Evolutionary conservation across 64 coral and sea anemone genomes (phyloP).

Genomic region (Pachyseris speciosa): DNA sequence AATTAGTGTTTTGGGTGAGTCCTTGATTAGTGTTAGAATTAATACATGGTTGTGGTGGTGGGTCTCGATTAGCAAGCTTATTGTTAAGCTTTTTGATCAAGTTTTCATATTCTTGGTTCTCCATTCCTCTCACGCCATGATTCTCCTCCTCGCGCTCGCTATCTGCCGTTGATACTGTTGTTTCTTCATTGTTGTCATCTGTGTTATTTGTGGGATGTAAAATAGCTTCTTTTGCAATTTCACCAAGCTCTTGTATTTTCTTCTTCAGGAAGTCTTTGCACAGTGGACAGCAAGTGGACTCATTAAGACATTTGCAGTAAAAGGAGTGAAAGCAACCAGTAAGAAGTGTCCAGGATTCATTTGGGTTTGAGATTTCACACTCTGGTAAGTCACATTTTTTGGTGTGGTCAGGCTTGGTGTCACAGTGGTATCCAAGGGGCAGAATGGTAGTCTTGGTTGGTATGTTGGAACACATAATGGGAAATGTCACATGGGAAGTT

Average conservation of each 20-base stretch:
- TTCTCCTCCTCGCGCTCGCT: neutral
- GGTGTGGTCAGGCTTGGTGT: neutral
- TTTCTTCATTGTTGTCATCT: neutral
- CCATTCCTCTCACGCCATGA: too few species aligned
- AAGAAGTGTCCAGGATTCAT: slow-evolving; percentile 12
- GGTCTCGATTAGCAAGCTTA: too few species aligned
- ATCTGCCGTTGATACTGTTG: slow-evolving; percentile 19
- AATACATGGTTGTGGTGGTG: too few species aligned
- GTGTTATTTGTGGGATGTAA: slow-evolving; percentile 15
- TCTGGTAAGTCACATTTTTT: slow-evolving; percentile 14
- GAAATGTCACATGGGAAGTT: neutral
- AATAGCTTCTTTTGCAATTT: slow-evolving; percentile 58
- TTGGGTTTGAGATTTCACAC: neutral
- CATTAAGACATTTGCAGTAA: slow-evolving; percentile 44
- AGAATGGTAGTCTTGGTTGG: neutral
- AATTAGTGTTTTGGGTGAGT: too few species aligned
- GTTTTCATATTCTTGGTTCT: too few species aligned
- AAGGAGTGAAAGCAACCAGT: slow-evolving; percentile 59
- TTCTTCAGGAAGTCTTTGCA: slow-evolving; percentile 52
- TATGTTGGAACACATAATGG: neutral
- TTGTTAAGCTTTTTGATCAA: too few species aligned
- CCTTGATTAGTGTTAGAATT: too few species aligned
- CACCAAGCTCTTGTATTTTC: slow-evolving; percentile 44
- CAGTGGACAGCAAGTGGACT: slow-evolving; percentile 32
- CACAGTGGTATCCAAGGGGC: neutral